phyloP scores from a whole-genome alignment of 2,113 vertebrate genomes.

The Toxostoma redivivum region DNA sequence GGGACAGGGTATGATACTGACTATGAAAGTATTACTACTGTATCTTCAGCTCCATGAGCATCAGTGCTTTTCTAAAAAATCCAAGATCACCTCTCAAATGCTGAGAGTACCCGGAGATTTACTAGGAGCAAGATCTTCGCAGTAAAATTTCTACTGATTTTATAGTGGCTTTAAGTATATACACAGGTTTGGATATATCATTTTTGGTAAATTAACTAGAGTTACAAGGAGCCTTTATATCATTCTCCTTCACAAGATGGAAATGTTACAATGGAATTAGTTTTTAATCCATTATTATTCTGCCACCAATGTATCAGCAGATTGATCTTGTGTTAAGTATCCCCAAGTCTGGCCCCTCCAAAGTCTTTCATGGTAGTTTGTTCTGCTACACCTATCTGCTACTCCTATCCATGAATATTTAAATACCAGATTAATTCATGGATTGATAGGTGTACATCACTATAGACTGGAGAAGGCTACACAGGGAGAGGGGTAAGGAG shows the following conservation, averaged over 20 bases:
- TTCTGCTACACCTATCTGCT: neutral
- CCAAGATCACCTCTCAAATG: neutral
- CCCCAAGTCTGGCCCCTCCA: neutral
- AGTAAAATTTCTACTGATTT: neutral
- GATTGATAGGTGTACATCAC: neutral
- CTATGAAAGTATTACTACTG: neutral
- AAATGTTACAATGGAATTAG: neutral
- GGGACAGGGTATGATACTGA: neutral
- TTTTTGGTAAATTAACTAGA: neutral
- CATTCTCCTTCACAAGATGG: neutral
- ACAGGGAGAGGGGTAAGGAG: neutral
- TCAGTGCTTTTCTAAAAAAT: neutral
- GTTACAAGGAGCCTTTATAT: neutral
- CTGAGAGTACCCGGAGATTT: neutral
- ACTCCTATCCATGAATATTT: neutral
- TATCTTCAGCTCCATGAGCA: neutral
- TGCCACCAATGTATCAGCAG: neutral
- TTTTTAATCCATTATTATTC: neutral
- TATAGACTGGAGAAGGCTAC: neutral
- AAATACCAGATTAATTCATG: neutral
- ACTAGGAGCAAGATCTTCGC: neutral
- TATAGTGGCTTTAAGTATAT: neutral
- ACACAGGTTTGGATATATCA: neutral
- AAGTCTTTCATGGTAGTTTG: neutral
- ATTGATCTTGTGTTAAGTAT: neutral